Evolutionary conservation across 2,888 invertebrate genomes (phyloP).

Genomic region (Sialis fuliginosa): DNA sequence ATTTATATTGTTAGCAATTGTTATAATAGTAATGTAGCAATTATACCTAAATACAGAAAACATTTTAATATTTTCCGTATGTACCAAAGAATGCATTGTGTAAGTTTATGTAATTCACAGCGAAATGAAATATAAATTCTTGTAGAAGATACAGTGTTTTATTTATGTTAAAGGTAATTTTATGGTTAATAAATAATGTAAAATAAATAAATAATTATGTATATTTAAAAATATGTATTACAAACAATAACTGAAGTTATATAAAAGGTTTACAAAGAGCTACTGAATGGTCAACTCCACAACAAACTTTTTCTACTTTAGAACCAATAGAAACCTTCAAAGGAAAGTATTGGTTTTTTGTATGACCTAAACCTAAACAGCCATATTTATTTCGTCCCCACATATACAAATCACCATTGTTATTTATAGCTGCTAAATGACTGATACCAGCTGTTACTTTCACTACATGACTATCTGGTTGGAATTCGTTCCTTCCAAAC

Average conservation of each 20-base stretch:
- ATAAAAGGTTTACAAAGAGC: conserved; percentile 58
- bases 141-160: no score
- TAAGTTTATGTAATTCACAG: no score
- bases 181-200: no score
- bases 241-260: not conserved
- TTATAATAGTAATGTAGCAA: no score
- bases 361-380: conserved; percentile 66
- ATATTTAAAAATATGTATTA: not conserved
- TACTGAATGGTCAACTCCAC: conserved; percentile 75
- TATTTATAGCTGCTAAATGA: conserved; percentile 67
- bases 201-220: no score
- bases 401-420: conserved; percentile 65
- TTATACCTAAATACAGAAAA: no score
- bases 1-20: no score
- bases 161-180: no score
- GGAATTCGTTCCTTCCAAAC: conserved; percentile 75
- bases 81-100: no score
- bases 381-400: conserved; percentile 84
- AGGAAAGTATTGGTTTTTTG: conserved; percentile 75
- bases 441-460: conserved; percentile 55
- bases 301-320: conserved; percentile 49
- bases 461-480: conserved; percentile 44
- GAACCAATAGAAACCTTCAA: conserved; percentile 67
- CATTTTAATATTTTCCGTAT: no score
- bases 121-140: no score